A percentile compares a stretch with the other conserved stretches of the same genome.
These are phyloP conservation scores for Hyperopisus bebe DNA, from an alignment of 2,113 vertebrate genomes.

Conservation along the genomic window DNA sequence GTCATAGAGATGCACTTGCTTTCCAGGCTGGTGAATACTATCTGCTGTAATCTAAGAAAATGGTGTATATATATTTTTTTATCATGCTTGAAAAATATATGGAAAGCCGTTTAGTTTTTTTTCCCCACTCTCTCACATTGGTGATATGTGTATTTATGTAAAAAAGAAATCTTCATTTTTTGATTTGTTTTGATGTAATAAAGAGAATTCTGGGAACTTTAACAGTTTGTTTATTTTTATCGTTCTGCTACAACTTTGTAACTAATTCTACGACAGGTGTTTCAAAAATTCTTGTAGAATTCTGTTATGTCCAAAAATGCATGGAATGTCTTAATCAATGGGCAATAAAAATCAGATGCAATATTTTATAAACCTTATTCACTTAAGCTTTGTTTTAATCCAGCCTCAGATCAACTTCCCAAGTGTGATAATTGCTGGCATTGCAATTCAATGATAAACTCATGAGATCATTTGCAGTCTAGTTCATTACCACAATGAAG, in stretches of 20 bases:
- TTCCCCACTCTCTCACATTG: neutral
- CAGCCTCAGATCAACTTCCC: neutral
- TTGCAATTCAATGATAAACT: neutral
- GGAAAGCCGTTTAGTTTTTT: neutral
- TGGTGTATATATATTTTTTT: slow-evolving; percentile 10
- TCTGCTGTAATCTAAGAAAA: slow-evolving; percentile 16
- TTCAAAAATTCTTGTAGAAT: neutral
- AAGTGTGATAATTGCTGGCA: neutral
- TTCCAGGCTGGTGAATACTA: neutral
- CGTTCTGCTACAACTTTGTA: neutral
- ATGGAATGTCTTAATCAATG: neutral
- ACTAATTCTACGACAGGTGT: neutral
- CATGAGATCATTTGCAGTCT: neutral
- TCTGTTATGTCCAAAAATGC: neutral
- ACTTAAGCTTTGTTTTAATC: neutral
- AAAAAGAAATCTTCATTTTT: neutral
- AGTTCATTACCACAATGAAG: neutral
- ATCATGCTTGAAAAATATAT: slow-evolving; percentile 3
- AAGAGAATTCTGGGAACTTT: neutral
- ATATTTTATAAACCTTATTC: slow-evolving; percentile 2
- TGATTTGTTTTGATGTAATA: neutral
- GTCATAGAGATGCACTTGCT: neutral
- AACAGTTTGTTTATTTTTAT: neutral
- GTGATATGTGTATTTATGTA: neutral
- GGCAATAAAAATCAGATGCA: slow-evolving; percentile 14